phyloP scores from a whole-genome alignment of 2,113 vertebrate genomes.

The Lamprotornis superbus region DNA sequence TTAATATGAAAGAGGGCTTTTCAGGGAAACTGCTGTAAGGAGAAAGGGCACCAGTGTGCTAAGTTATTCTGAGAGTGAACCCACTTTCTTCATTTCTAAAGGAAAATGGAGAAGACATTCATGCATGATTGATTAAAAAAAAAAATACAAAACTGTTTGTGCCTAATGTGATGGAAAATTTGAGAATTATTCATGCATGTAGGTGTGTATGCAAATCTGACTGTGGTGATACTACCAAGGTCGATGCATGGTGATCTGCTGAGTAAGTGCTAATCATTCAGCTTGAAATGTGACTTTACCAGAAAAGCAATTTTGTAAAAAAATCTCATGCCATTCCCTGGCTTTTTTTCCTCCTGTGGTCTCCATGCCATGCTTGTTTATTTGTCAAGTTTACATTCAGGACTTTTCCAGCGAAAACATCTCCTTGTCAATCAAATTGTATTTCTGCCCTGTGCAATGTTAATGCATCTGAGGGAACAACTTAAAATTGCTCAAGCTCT shows the following conservation, averaged over 20 bases:
- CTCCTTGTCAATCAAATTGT: not conserved
- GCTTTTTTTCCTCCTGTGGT: not conserved
- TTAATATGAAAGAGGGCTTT: not conserved
- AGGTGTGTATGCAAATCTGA: constrained; percentile 29
- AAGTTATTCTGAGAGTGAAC: not conserved
- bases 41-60: not conserved
- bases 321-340: not conserved
- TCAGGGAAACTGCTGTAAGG: not conserved
- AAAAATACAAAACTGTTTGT: not conserved
- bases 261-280: constrained; percentile 40
- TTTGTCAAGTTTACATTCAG: not conserved
- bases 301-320: constrained; percentile 11
- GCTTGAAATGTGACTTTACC: constrained; percentile 23
- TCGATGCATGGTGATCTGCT: constrained; percentile 24
- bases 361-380: not conserved
- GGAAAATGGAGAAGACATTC: not conserved
- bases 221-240: not conserved
- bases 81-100: not conserved
- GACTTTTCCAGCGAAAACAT: not conserved
- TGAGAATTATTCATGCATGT: constrained; percentile 9
- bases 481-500: not conserved
- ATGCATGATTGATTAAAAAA: not conserved
- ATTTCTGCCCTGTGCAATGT: not conserved
- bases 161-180: constrained; percentile 47
- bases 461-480: not conserved